Evolutionary conservation across 2,888 invertebrate genomes (phyloP), one percentile per base, ranked within the genome.

Genomic region (Gonocerus acuteangulatus): DNA sequence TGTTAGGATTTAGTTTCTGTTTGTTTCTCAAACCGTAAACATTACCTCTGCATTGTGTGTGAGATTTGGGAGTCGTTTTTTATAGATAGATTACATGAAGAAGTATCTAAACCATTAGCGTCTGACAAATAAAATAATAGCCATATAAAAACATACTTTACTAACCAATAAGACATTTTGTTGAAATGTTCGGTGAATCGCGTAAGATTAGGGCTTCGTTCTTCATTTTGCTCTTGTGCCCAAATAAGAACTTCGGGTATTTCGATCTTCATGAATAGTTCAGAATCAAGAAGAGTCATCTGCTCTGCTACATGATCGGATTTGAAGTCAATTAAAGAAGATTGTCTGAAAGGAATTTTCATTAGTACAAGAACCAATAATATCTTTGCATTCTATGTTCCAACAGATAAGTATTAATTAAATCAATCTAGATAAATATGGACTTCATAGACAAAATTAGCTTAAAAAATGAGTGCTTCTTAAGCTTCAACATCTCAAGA

Each of bases 131-230:
- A 27, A 27, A 27, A 27, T 27, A 23, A 44, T 15, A 18, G 13
- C 18, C 13, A 47, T 2, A 45, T 16, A 4, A 16, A 48, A n/a
- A 13, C 27, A 27, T 27, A 27, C 9, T 27, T 27, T 27, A 68
- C 75, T 72, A 72, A 82, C 96, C 96, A 96, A 72, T 91, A 96
- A 62, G 95, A 95, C 93, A 96, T 95, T 78, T 97, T 96, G 74
- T 99, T 99, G 76, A 99, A 99, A 76, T 99, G 97, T 74, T 96
- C 95, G 0, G 99, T 99, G 74, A 99, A 99, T 68, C 88, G 80
- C 32, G 95, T 95, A 62, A 99, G 80, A 76, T 99, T 97, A 2
- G 96, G 96, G 72, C 95, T 95, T 69, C 89, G 82, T 73, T 96
- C 95, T 75, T 97, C 97, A 67, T 91, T 92, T 76, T 97, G 97